A percentile compares a stretch with the other conserved stretches of the same genome.
Evolutionary conservation across 2,113 vertebrate species (phyloP).

Genomic region (Vireo altiloquus): DNA sequence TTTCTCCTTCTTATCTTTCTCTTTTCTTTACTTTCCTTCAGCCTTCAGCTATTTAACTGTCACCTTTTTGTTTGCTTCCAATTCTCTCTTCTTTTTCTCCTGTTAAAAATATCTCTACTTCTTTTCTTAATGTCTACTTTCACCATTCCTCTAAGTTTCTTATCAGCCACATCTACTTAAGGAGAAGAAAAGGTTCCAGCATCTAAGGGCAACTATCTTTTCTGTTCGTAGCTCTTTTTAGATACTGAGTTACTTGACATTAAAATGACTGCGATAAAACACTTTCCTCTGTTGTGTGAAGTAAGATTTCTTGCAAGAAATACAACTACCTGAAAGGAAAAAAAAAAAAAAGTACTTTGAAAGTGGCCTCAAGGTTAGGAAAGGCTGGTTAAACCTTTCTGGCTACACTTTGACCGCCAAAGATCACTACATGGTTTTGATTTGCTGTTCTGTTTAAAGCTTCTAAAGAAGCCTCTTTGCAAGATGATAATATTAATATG

Average conservation of each 20-base stretch:
- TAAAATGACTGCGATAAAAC: not conserved
- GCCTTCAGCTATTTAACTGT: not conserved
- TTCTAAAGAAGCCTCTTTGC: not conserved
- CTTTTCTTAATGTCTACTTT: not conserved
- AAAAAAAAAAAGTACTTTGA: not conserved
- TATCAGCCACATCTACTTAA: not conserved
- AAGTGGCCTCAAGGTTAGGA: not conserved
- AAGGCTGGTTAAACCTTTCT: not conserved
- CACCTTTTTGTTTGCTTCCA: not conserved
- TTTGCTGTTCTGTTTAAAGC: not conserved
- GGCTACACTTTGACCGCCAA: not conserved
- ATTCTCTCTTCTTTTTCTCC: not conserved
- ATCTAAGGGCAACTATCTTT: not conserved
- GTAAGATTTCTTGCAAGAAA: not conserved
- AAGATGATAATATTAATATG: not conserved
- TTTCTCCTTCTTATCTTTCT: not conserved
- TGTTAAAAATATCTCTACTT: not conserved
- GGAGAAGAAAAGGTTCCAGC: not conserved
- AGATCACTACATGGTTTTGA: not conserved
- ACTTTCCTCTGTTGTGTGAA: not conserved
- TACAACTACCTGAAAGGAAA: not conserved
- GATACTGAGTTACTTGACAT: not conserved
- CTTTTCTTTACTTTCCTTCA: not conserved
- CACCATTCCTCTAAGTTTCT: not conserved
- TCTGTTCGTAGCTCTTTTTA: not conserved